phyloP scores from a whole-genome alignment of 2,113 vertebrate genomes.

The Gymnobelideus leadbeateri region DNA sequence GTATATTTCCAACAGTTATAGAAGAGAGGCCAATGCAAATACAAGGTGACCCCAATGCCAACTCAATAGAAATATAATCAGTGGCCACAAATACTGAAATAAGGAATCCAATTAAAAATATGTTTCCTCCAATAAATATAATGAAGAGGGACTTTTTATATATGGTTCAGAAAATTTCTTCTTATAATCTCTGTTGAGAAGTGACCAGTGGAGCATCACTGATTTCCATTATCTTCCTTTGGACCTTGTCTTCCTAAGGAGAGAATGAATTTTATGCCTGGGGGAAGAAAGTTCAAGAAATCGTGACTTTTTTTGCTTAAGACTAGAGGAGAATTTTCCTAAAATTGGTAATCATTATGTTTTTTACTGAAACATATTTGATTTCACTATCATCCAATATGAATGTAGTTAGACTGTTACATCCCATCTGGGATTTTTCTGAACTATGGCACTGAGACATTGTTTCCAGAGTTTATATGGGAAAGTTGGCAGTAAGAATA shows the following conservation, averaged over 20 bases:
- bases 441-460: not conserved
- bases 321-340: not conserved
- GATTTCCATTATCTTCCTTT: not conserved
- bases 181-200: not conserved
- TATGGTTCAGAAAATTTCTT: not conserved
- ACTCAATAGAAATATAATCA: fast-evolving
- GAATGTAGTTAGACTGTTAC: not conserved
- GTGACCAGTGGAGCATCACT: not conserved
- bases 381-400: not conserved
- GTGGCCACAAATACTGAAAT: not conserved
- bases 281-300: not conserved
- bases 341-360: not conserved
- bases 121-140: not conserved
- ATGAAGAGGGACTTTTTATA: not conserved
- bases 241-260: not conserved
- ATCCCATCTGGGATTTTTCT: not conserved
- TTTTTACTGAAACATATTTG: not conserved
- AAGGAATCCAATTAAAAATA: not conserved
- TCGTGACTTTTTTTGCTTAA: not conserved
- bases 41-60: not conserved
- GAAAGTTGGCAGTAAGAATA: not conserved
- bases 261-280: not conserved
- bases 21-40: not conserved
- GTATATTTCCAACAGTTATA: not conserved
- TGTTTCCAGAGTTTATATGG: not conserved